Base-by-base conservation (phyloP, 2,797 vertebrate species). In the Xenopus petersii region DNA sequence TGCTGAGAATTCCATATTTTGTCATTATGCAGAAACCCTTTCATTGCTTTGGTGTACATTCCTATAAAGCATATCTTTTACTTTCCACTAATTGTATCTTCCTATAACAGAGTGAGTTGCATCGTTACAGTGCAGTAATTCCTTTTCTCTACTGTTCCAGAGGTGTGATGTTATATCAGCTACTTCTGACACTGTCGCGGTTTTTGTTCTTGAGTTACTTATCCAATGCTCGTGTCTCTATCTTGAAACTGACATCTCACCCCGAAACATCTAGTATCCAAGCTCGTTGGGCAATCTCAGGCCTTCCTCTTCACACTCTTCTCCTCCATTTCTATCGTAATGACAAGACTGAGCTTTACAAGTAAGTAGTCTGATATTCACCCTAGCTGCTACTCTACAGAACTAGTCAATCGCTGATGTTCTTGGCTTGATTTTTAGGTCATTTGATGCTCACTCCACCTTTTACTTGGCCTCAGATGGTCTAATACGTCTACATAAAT, bases 381-480 rank as follows among this genome's bases (percentile, higher is more conserved):
- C 49, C 3, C 15, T 17, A 56, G 55, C 13, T 6, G 0, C 6
- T 12, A 21, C 15, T 30, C 33, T 17, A 46, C 2, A 51, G 12
- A 30, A 12, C n/a, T 17, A 10, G 10, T 0, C 4, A 9, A 5
- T 1, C 13, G 60, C 70, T 33, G 0, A n/a, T 26, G 12, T n/a
- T 26, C 47, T 48, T 64, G 9, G 10, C 46, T 63, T 16, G 13
- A 5, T 10, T 68, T 64, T 26, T 64, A 97, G 96, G 85, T 92
- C 91, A 12, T 95, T 91, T 3, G 95, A 97, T 70, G 96, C 94
- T 26, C 93, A 95, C 83, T 98, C 96, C 49, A 98, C 95, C 0
- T 98, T 98, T 83, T 94, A 95, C 87, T 80, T 98, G 59, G 94
- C 95, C 74, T 85, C 88, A 0, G 90, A 91, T 26, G 96, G 95